Evolutionary conservation across 1,140 invertebrate species (phyloP).

Genomic region (Dendroctonus valens): DNA sequence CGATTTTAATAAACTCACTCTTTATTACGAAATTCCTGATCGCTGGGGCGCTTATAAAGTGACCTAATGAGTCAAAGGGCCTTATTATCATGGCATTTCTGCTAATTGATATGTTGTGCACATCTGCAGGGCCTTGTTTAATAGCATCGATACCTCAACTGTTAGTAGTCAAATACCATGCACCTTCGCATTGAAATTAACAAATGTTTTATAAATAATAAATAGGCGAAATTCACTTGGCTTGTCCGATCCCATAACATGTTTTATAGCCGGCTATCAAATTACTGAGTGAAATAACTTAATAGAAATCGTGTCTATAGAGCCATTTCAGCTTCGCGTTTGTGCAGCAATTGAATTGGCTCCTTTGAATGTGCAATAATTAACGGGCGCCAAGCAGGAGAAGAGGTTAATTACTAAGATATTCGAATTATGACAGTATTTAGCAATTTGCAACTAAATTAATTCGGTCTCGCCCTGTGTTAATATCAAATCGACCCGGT

Average conservation of each 20-base stretch:
- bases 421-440: constrained; percentile 29
- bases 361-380: constrained; percentile 19
- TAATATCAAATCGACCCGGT: too few species aligned
- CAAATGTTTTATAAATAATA: too few species aligned
- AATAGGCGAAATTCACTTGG: too few species aligned
- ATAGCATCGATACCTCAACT: too few species aligned
- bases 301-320: constrained; percentile 19
- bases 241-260: too few species aligned
- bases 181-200: too few species aligned
- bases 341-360: constrained; percentile 23
- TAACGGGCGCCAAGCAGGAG: constrained; percentile 16
- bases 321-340: constrained; percentile 23
- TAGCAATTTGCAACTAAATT: constrained; percentile 27
- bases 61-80: background rate
- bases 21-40: constrained; percentile 8
- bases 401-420: constrained; percentile 30
- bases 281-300: constrained; percentile 13
- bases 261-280: too few species aligned
- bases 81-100: too few species aligned
- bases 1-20: too few species aligned
- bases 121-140: too few species aligned
- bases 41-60: background rate
- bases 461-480: constrained; percentile 6
- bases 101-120: too few species aligned
- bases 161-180: too few species aligned